phyloP scores from a whole-genome alignment of 2,113 vertebrate genomes.

The Ptyas mucosa region DNA sequence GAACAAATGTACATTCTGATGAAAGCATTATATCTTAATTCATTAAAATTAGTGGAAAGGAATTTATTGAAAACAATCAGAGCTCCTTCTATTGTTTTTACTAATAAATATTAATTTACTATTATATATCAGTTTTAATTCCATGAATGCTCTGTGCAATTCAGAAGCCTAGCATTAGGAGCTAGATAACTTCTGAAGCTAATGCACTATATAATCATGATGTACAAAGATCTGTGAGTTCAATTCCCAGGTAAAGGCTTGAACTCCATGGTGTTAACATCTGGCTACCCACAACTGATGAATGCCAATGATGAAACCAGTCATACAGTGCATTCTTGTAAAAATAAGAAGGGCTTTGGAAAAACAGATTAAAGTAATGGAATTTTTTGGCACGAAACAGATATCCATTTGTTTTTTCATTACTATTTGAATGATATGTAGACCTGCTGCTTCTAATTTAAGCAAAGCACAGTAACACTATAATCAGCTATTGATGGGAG shows the following conservation, averaged over 20 bases:
- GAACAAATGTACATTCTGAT: conserved; percentile 30
- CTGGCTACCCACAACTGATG: not conserved
- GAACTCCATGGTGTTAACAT: not conserved
- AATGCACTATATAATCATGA: not conserved
- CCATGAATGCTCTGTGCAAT: not conserved
- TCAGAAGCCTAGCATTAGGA: not conserved
- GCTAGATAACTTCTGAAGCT: not conserved
- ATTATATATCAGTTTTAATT: not conserved
- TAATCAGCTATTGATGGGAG: not conserved
- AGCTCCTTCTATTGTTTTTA: not conserved
- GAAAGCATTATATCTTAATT: not conserved
- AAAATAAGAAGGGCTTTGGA: not conserved
- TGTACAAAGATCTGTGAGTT: not conserved
- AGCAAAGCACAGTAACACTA: not conserved
- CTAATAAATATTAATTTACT: not conserved
- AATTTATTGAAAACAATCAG: not conserved
- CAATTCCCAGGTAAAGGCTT: not conserved
- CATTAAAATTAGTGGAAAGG: not conserved
- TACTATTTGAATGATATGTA: not conserved
- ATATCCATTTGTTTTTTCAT: not conserved
- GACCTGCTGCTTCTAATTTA: not conserved
- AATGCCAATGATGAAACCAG: not conserved
- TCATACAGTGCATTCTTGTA: not conserved
- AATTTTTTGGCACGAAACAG: not conserved
- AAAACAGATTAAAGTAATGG: not conserved